These are phyloP conservation scores for Parelbella ahira DNA, from an alignment of 2,888 invertebrate genomes.

Conservation along the genomic window DNA sequence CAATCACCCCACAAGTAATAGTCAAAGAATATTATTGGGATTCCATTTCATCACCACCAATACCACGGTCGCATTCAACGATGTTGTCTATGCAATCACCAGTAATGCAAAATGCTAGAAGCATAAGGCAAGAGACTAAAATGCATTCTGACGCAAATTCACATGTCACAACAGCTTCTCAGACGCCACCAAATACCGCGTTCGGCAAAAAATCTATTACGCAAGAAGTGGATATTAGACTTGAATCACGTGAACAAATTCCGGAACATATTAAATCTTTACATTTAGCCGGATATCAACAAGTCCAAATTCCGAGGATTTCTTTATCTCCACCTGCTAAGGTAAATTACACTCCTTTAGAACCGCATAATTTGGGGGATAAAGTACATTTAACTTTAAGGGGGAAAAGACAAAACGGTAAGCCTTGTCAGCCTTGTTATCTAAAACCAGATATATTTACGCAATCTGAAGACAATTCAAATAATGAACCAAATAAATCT, in stretches of 20 bases:
- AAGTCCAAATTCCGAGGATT: no score
- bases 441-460: background rate
- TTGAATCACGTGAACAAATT: no score
- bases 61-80: constrained; percentile 6
- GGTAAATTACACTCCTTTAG: no score
- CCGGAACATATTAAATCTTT: no score
- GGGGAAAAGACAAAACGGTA: background rate
- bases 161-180: constrained; percentile 7
- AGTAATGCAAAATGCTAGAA: background rate
- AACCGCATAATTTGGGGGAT: no score
- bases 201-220: background rate
- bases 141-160: background rate
- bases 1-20: constrained; percentile 36
- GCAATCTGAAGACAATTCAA: background rate
- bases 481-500: background rate
- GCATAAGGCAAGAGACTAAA: background rate
- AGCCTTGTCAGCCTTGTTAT: constrained; percentile 1
- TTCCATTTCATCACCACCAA: constrained; percentile 24
- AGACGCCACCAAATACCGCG: constrained; percentile 3
- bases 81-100: constrained; percentile 1
- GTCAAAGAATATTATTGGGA: constrained; percentile 50
- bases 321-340: no score
- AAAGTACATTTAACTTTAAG: no score
- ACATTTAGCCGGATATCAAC: no score
- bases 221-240: background rate